A percentile compares a stretch with the other conserved stretches of the same genome.
Conservation (phyloP, 1,140 invertebrate genomes). For the Leptopilina boulardi region DNA sequence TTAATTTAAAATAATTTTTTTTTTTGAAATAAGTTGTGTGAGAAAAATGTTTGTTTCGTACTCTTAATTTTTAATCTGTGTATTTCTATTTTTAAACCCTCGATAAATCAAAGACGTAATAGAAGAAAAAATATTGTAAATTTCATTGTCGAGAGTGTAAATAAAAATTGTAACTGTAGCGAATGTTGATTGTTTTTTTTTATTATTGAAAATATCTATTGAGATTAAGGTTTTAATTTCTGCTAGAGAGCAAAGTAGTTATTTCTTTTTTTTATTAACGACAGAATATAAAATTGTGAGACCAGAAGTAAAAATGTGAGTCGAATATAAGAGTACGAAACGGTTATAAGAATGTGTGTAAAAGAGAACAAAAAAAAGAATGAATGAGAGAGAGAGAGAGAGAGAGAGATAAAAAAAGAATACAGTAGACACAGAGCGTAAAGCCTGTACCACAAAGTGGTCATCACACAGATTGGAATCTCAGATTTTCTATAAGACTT, state of each 20-base stretch:
- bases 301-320: neutral
- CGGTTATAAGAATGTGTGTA: neutral
- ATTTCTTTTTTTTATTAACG: neutral
- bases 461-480: constrained; percentile 30
- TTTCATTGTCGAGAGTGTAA: constrained; percentile 27
- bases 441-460: constrained; percentile 10
- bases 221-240: neutral
- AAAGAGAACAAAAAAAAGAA: constrained; percentile 12
- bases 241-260: neutral
- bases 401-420: neutral
- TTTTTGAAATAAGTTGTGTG: too few relatives aligned
- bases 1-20: too few relatives aligned
- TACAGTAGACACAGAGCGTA: neutral
- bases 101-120: constrained; percentile 5
- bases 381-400: neutral
- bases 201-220: constrained; percentile 9
- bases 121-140: neutral
- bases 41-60: neutral
- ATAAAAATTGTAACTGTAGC: constrained; percentile 23
- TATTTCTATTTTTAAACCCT: neutral
- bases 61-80: neutral
- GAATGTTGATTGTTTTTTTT: neutral
- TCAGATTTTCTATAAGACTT: constrained; percentile 25
- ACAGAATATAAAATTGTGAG: neutral
- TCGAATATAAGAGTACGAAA: constrained; percentile 12